Base-by-base conservation (phyloP, 2,797 vertebrate species). In the Sus cebifrons region DNA sequence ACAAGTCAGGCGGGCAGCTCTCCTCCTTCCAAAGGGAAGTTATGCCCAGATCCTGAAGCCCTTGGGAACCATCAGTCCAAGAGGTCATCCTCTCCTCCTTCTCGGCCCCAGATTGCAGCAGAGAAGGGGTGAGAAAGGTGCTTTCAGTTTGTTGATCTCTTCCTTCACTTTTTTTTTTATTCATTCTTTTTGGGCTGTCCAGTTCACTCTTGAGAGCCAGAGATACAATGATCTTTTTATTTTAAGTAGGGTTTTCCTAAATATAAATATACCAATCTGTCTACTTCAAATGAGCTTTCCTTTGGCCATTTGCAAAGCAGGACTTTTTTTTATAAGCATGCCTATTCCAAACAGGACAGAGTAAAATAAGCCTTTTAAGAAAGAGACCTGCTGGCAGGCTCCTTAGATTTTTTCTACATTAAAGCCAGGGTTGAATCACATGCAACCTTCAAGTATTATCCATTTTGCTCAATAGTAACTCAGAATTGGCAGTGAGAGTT, bases 191-290 rank as follows among this genome's bases (percentile, higher is more conserved):
- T 54, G 36, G 58, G 32, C 70, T 88, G 17, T 77, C 32, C 21
- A 36, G 29, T 52, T 95, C n/a, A 17, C 89, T 73, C 14, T 16
- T 90, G 84, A 82, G 73, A 89, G 60, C 12, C 71, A 94, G n/a
- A 91, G 16, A 64, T 8, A 64, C 27, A 85, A 3, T 71, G 89
- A 75, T 81, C 15, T 25, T 84, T 97, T 86, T 91, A 78, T 77
- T 95, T 85, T 92, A 44, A 84, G 18, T 79, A 40, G 4, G 27
- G 2, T 81, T 83, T 97, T 92, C 82, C 89, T 44, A n/a, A 96
- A 81, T 89, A 3, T 68, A 70, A 92, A 58, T 44, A 58, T 8
- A 49, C 36, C 32, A 36, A 17, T 79, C 79, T 94, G 21, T 92
- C 25, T 86, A 40, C 7, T 75, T 93, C 44, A 84, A 17, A 65